Evolutionary conservation across 2,888 invertebrate genomes (phyloP).

Genomic region (Drosophila leonis): DNA sequence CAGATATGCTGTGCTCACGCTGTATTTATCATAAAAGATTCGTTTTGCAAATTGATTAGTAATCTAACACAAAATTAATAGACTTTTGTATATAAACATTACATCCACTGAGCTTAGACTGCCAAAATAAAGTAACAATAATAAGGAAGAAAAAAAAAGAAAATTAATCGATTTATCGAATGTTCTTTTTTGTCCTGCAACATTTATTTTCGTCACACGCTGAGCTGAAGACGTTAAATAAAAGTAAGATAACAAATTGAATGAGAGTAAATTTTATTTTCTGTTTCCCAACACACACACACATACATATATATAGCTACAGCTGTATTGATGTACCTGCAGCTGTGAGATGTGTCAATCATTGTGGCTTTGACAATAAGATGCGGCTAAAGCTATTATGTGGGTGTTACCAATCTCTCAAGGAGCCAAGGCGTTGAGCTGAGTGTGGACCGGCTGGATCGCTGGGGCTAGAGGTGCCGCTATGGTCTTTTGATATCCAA

Average conservation of each 20-base stretch:
- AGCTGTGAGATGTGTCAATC: constrained; percentile 38
- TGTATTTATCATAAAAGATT: neutral
- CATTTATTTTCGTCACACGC: constrained; percentile 44
- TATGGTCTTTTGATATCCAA: constrained; percentile 17
- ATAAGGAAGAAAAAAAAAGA: neutral
- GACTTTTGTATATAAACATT: neutral
- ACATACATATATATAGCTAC: neutral
- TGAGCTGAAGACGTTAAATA: constrained; percentile 36
- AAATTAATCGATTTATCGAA: constrained; percentile 17
- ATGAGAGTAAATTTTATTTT: constrained; percentile 49
- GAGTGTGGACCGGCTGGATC: constrained; percentile 15
- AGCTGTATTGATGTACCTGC: constrained; percentile 1
- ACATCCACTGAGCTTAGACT: neutral
- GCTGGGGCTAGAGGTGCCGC: constrained; percentile 7
- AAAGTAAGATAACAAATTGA: constrained; percentile 46
- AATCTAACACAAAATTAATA: neutral
- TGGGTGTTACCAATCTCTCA: constrained; percentile 14
- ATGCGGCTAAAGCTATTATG: constrained; percentile 30
- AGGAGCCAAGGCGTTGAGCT: constrained; percentile 20
- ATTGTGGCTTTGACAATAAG: constrained; percentile 47
- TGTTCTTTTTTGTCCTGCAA: neutral
- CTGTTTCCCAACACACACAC: constrained; percentile 6
- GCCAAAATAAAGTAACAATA: neutral
- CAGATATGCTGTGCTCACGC: neutral
- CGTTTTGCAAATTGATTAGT: neutral